Conservation (phyloP, 2,797 vertebrate species). For the Alcedo atthis region DNA sequence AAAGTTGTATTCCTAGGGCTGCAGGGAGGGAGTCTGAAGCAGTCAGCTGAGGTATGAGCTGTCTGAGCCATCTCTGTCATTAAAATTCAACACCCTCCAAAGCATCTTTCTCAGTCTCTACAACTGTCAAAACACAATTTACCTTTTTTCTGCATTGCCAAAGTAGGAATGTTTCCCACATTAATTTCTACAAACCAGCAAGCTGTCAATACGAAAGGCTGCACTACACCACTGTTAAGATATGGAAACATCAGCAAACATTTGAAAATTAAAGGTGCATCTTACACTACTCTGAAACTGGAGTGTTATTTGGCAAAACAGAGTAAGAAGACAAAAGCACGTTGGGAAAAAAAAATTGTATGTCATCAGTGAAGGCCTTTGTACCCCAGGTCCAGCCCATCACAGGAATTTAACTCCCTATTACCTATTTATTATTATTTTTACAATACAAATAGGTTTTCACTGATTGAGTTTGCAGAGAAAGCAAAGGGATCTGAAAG, state of each 20-base stretch:
- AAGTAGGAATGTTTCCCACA: neutral
- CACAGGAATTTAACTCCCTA: neutral
- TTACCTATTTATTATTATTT: neutral
- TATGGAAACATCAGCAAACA: neutral
- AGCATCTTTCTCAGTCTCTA: constrained; percentile 28
- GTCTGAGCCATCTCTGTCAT: neutral
- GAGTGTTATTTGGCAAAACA: neutral
- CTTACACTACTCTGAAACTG: neutral
- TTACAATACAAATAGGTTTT: neutral
- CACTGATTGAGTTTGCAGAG: neutral
- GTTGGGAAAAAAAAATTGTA: neutral
- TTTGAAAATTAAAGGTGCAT: constrained; percentile 1
- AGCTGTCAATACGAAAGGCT: constrained; percentile 23
- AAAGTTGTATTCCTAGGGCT: neutral
- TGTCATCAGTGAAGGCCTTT: neutral
- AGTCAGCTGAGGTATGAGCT: neutral
- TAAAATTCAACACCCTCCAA: constrained; percentile 32
- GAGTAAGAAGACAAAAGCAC: neutral
- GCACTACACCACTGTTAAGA: neutral
- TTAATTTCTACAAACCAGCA: constrained; percentile 20
- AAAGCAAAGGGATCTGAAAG: neutral
- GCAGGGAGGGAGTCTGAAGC: neutral
- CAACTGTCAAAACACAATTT: constrained; percentile 63
- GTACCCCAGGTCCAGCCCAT: neutral
- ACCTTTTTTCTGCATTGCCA: constrained; percentile 15